Percentiles rank a stretch among this genome's conserved stretches.
Evolutionary conservation across 1,140 invertebrate species (phyloP).

Genomic region (Heliconius nattereri): DNA sequence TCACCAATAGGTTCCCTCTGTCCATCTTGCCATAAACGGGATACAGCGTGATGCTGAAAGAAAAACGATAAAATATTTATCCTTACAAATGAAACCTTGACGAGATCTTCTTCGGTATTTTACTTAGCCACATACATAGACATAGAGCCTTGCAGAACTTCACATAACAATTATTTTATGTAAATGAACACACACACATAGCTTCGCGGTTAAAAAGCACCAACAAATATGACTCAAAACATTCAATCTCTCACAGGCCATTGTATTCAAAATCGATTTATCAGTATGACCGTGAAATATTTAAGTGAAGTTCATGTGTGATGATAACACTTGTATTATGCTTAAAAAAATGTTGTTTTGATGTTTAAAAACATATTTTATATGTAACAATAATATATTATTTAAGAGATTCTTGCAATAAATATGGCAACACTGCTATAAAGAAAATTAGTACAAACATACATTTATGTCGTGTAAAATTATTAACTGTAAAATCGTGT

Average conservation of each 20-base stretch:
- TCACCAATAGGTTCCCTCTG: no score
- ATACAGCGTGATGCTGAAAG: background rate
- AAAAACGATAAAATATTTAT: background rate
- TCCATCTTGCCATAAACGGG: no score
- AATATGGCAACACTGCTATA: no score
- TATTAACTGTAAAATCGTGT: no score
- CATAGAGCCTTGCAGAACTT: slow-evolving; percentile 6
- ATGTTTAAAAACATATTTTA: no score
- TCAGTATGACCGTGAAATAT: slow-evolving; percentile 31
- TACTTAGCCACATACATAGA: background rate
- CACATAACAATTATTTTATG: slow-evolving; percentile 12
- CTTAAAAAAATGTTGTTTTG: background rate
- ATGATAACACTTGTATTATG: slow-evolving; percentile 26
- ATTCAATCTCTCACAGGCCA: slow-evolving; percentile 27
- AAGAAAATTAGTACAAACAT: no score
- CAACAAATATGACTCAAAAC: slow-evolving; percentile 24
- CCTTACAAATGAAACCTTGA: slow-evolving; percentile 3
- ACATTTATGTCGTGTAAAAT: no score
- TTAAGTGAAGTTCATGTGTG: slow-evolving; percentile 28
- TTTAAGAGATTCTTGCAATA: no score
- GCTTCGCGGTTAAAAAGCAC: slow-evolving; percentile 15
- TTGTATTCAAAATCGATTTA: slow-evolving; percentile 37
- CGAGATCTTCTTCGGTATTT: background rate
- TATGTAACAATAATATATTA: no score
- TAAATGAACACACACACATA: slow-evolving; percentile 1